Conservation (phyloP, 2,888 invertebrate genomes). For the Nebria salina region DNA sequence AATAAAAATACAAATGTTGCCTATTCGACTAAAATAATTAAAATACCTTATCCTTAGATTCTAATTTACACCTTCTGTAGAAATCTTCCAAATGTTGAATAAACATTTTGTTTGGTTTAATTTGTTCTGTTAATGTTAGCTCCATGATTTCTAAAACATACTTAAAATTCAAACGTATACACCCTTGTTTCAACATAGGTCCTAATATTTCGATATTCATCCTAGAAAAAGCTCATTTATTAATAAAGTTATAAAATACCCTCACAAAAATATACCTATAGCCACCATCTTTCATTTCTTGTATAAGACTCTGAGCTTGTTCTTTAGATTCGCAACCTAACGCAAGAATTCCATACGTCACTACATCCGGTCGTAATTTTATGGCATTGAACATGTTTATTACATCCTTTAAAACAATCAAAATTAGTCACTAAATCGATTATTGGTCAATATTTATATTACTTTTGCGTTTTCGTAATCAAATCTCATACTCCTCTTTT, state of each 20-base stretch:
- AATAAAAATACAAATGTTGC: constrained; percentile 9
- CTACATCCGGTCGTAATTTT: constrained; percentile 73
- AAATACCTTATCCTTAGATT: constrained; percentile 66
- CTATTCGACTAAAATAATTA: neutral
- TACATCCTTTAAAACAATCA: constrained; percentile 64
- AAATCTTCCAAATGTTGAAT: constrained; percentile 72
- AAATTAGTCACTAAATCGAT: neutral
- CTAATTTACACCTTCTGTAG: constrained; percentile 66
- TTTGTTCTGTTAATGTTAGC: constrained; percentile 68
- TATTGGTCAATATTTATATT: constrained; percentile 52
- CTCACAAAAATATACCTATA: constrained; percentile 65
- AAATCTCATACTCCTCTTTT: constrained; percentile 75
- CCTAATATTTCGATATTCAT: constrained; percentile 80
- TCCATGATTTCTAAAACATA: constrained; percentile 78
- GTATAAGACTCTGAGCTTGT: constrained; percentile 72
- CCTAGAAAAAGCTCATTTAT: constrained; percentile 62
- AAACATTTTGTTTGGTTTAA: constrained; percentile 71
- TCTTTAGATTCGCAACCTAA: constrained; percentile 75
- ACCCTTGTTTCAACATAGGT: constrained; percentile 75
- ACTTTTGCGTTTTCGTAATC: constrained; percentile 79
- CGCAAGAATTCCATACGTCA: constrained; percentile 88
- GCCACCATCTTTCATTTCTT: constrained; percentile 74
- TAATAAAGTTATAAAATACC: constrained; percentile 13
- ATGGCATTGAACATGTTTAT: constrained; percentile 66
- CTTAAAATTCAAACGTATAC: constrained; percentile 68